Percentiles rank a stretch among this genome's conserved stretches.
phyloP scores from a whole-genome alignment of 2,113 vertebrate species.

The Platichthys flesus region DNA sequence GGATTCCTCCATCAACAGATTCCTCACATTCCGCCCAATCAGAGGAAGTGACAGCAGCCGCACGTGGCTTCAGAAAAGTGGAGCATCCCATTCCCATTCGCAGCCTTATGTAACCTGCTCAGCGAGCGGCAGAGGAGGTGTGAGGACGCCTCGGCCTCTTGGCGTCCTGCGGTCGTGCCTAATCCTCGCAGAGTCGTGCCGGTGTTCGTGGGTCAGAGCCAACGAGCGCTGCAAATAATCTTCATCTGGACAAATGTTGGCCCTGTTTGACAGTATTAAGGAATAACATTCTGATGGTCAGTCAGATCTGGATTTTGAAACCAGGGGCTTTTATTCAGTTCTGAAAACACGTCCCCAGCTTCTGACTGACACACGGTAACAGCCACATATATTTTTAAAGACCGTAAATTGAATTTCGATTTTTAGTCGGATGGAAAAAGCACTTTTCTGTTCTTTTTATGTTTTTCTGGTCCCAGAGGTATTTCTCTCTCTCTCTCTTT shows the following conservation, averaged over 20 bases:
- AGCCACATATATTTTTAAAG: too few species aligned
- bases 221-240: background rate
- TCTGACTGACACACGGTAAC: too few species aligned
- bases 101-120: conserved; percentile 47
- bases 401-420: too few species aligned
- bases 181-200: conserved; percentile 19
- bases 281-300: too few species aligned
- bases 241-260: background rate
- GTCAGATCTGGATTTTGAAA: too few species aligned
- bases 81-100: conserved; percentile 26
- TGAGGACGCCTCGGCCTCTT: conserved; percentile 53
- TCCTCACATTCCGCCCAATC: conserved; percentile 40
- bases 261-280: too few species aligned
- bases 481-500: too few species aligned
- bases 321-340: too few species aligned
- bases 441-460: too few species aligned
- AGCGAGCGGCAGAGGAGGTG: conserved; percentile 57
- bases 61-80: conserved; percentile 5
- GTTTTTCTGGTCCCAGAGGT: too few species aligned
- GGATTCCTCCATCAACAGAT: conserved; percentile 26
- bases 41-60: conserved; percentile 18
- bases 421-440: too few species aligned
- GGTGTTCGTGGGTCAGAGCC: conserved; percentile 39
- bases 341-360: too few species aligned
- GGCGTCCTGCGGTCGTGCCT: conserved; percentile 12